Percentiles rank a stretch among this genome's conserved stretches.
phyloP scores from a whole-genome alignment of 2,888 invertebrate genomes.

The Himalopsyche tibetana region DNA sequence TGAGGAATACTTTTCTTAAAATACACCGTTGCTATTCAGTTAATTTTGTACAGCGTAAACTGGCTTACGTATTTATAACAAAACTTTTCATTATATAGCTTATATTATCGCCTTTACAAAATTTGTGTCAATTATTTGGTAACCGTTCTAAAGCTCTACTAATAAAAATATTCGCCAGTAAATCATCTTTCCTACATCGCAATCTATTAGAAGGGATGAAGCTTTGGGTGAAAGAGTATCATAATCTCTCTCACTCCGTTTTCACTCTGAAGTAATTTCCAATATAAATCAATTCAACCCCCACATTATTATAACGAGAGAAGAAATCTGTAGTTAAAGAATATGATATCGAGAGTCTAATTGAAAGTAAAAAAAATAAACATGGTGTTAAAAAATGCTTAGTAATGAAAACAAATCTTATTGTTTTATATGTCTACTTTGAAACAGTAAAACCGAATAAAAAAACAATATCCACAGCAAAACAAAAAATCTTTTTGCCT shows the following conservation, averaged over 20 bases:
- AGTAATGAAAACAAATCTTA: too few species aligned
- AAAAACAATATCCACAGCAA: too few species aligned
- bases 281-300: slow-evolving; percentile 65
- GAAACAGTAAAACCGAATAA: too few species aligned
- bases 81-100: too few species aligned
- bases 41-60: too few species aligned
- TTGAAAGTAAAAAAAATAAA: slow-evolving; percentile 29
- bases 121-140: slow-evolving; percentile 4
- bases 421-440: too few species aligned
- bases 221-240: slow-evolving; percentile 54
- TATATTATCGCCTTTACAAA: slow-evolving; percentile 7
- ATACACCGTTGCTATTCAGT: too few species aligned
- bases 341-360: slow-evolving; percentile 48
- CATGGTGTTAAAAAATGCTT: too few species aligned
- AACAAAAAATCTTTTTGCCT: too few species aligned
- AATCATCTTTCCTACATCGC: slow-evolving; percentile 58
- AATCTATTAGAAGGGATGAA: slow-evolving; percentile 60
- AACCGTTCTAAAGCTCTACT: slow-evolving; percentile 27
- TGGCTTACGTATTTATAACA: too few species aligned
- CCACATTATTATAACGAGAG: slow-evolving; percentile 65
- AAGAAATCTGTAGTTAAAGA: slow-evolving; percentile 65
- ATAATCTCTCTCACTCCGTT: slow-evolving; percentile 64
- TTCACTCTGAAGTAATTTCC: slow-evolving; percentile 64
- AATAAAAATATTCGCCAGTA: slow-evolving; percentile 59
- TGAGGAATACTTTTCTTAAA: too few species aligned